Evolutionary conservation across 2,113 vertebrate genomes (phyloP), one percentile per base, ranked within the genome.

Genomic region (Tetrax tetrax): DNA sequence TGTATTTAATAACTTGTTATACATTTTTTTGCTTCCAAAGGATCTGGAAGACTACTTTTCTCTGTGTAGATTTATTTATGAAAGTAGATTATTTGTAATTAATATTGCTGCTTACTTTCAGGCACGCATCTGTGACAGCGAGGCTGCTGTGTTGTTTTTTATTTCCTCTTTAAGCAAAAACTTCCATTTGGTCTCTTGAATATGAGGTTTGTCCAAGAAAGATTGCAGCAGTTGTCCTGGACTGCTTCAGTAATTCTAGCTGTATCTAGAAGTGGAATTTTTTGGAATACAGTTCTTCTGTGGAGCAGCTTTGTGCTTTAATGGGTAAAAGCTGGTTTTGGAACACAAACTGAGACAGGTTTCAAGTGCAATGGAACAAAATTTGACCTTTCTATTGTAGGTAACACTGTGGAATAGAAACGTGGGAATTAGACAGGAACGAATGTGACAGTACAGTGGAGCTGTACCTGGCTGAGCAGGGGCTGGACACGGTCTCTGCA

Each of bases 1-100:
- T 95, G 48, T 82, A 60, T 93, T 65, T 95, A 90, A 80, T 87
- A 83, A 71, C 38, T 70, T 69, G 43, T 71, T 60, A 63, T 2
- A 29, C 7, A 3, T 59, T 60, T 94, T 94, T 81, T 87, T 83
- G 53, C 54, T 95, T 89, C 81, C 50, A 45, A 61, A 89, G 28
- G n/a, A 75, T 82, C 77, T 92, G 80, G 83, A 92, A 94, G 90
- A 41, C 48, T 71, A 45, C 24, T 92, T 77, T 47, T 82, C 54
- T 92, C 61, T 93, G 11, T 70, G 51, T 80, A 25, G 61, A 69
- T 72, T 89, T 96, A 96, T 95, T 96, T 96, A 65, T 93, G 63
- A 68, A 51, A 87, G 38, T 60, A 53, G 63, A 20, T 93, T 25
- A 50, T 92, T 86, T 92, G 84, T 93, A 75, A 87, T 84, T 80